Percentiles rank a stretch among this genome's conserved stretches.
Conservation (phyloP, 2,888 invertebrate genomes). For the Pantelozetes paolii region DNA sequence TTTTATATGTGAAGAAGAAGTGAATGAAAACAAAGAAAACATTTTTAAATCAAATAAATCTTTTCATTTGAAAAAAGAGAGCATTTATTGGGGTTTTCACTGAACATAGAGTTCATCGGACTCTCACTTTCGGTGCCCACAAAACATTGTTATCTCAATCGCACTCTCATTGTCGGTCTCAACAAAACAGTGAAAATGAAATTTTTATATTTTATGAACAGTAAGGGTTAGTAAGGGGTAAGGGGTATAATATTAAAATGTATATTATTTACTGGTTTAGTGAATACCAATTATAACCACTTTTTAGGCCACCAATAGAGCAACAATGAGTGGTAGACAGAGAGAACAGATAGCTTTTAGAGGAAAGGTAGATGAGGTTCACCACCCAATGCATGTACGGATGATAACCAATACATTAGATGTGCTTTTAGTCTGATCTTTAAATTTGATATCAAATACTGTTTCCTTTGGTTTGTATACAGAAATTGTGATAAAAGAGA, state of each 20-base stretch:
- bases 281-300: constrained; percentile 1
- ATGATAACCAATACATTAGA: neutral
- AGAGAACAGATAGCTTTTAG: neutral
- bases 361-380: neutral
- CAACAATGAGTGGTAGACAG: neutral
- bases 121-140: neutral
- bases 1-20: neutral
- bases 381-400: neutral
- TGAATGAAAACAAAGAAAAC: neutral
- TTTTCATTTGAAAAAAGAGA: neutral
- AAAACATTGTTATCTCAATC: neutral
- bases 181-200: neutral
- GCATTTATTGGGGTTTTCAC: too few species aligned
- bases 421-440: neutral
- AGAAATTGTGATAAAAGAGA: neutral
- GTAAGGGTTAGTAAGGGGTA: neutral
- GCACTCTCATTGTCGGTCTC: neutral
- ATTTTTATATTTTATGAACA: neutral
- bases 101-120: constrained; percentile 1
- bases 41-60: neutral
- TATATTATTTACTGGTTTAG: constrained; percentile 12
- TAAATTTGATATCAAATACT: neutral
- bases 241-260: neutral
- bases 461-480: neutral
- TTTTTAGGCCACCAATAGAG: constrained; percentile 15